Percentiles rank a stretch among this genome's conserved stretches.
Evolutionary conservation across 2,888 invertebrate species (phyloP).

Genomic region (Chaetogeoica ovagalla): DNA sequence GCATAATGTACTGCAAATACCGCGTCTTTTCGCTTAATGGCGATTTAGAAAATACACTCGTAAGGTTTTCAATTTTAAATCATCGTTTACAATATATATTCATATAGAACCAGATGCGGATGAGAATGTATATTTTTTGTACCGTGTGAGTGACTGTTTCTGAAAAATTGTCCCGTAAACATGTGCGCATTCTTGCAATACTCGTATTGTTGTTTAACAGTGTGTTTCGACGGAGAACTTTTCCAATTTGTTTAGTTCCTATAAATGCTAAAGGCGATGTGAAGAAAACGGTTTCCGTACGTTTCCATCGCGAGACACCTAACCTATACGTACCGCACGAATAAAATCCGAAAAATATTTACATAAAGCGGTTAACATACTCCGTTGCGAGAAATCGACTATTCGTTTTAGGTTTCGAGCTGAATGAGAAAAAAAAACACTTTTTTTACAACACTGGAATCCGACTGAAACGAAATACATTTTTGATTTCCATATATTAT

Average conservation of each 20-base stretch:
- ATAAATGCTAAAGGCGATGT: constrained; percentile 2
- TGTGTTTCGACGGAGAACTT: constrained; percentile 21
- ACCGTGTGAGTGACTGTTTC: background rate
- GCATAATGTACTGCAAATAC: background rate
- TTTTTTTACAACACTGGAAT: background rate
- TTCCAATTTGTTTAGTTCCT: constrained; percentile 31
- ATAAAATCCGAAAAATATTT: constrained; percentile 31
- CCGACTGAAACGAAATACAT: background rate
- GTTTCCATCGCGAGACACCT: background rate
- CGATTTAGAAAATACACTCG: background rate
- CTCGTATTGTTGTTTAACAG: background rate
- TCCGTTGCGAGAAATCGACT: background rate
- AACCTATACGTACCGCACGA: background rate
- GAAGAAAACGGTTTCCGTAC: background rate
- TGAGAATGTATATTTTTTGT: background rate
- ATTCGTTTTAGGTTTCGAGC: constrained; percentile 6
- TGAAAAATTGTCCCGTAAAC: background rate
- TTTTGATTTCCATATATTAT: background rate
- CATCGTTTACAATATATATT: background rate
- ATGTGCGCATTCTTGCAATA: background rate
- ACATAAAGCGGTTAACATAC: constrained; percentile 20
- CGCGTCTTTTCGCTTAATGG: background rate
- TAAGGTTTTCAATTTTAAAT: constrained; percentile 6
- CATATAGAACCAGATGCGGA: background rate
- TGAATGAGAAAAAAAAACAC: background rate